Evolutionary conservation across 2,888 invertebrate species (phyloP).

Genomic region (Meloe dianella): DNA sequence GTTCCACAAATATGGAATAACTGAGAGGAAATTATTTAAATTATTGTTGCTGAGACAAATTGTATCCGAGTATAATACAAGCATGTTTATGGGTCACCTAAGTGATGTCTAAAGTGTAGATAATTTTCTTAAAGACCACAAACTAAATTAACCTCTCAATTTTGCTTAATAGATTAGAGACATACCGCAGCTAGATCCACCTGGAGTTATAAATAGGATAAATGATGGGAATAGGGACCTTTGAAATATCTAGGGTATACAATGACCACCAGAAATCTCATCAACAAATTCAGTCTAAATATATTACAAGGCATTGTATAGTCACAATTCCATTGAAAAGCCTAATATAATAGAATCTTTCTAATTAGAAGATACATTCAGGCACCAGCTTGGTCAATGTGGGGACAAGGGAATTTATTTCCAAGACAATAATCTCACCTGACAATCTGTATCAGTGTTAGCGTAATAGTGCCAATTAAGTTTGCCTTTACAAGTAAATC

Average conservation of each 20-base stretch:
- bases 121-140: neutral
- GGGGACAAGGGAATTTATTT: neutral
- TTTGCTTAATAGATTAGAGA: slow-evolving; percentile 9
- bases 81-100: neutral
- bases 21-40: slow-evolving; percentile 45
- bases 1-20: slow-evolving; percentile 63
- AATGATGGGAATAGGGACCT: neutral
- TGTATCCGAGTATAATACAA: neutral
- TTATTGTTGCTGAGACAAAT: neutral
- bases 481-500: slow-evolving; percentile 60
- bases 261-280: neutral
- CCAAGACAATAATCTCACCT: slow-evolving; percentile 26
- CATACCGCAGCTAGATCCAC: slow-evolving; percentile 10
- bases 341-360: neutral
- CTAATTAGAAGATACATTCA: neutral
- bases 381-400: neutral
- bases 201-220: slow-evolving; percentile 8
- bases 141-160: neutral
- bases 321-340: neutral
- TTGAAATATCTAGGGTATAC: neutral
- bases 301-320: neutral
- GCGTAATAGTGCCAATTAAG: slow-evolving; percentile 42
- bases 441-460: slow-evolving; percentile 40
- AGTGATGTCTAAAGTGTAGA: slow-evolving; percentile 10
- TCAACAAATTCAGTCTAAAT: neutral